phyloP scores from a whole-genome alignment of 2,888 invertebrate genomes.

The Agrochola litura region DNA sequence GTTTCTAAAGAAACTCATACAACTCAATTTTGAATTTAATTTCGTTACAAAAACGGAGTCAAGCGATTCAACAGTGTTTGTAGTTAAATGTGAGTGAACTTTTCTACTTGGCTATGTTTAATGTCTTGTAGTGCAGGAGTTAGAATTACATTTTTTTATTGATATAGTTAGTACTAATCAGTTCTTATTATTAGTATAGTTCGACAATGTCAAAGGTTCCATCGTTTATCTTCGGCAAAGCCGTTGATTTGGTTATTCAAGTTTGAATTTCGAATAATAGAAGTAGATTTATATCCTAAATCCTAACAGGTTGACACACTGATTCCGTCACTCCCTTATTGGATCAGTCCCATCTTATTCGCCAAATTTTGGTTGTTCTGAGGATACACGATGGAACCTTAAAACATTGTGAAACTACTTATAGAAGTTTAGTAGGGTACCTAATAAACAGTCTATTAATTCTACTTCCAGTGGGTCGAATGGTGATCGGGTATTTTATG shows the following conservation, averaged over 20 bases:
- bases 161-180: background rate
- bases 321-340: background rate
- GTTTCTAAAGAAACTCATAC: slow-evolving; percentile 24
- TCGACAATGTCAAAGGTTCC: background rate
- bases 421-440: background rate
- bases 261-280: background rate
- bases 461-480: background rate
- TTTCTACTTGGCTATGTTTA: slow-evolving; percentile 25
- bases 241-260: background rate
- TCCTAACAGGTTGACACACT: background rate
- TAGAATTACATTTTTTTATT: background rate
- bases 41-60: slow-evolving; percentile 38
- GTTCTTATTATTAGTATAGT: background rate
- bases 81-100: slow-evolving; percentile 35
- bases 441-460: background rate
- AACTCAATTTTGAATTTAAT: slow-evolving; percentile 48
- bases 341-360: background rate
- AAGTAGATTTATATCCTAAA: background rate
- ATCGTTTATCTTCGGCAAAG: background rate
- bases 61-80: slow-evolving; percentile 9
- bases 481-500: no score
- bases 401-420: no score
- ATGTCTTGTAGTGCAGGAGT: slow-evolving; percentile 22
- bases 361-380: background rate
- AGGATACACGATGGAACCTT: background rate